A percentile compares a stretch with the other conserved stretches of the same genome.
Evolutionary conservation across 2,797 vertebrate species (phyloP).

Genomic region (Microtus californicus): DNA sequence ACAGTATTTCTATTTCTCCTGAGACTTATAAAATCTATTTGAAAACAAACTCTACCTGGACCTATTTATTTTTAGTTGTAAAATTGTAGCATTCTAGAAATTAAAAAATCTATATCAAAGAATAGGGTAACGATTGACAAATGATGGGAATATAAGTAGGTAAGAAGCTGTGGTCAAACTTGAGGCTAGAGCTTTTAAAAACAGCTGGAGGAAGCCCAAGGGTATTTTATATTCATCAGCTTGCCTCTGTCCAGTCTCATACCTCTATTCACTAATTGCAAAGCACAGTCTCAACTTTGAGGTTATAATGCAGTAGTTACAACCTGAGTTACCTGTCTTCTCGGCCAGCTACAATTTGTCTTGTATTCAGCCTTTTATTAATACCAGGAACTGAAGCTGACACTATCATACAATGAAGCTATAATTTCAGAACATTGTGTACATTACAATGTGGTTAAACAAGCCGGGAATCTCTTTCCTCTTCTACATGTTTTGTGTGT

Average conservation of each 20-base stretch:
- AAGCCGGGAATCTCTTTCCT: constrained; percentile 59
- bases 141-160: not conserved
- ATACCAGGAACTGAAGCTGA: constrained; percentile 41
- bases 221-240: constrained; percentile 19
- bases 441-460: constrained; percentile 66
- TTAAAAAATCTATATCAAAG: not conserved
- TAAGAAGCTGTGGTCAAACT: not conserved
- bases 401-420: constrained; percentile 54
- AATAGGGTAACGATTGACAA: not conserved
- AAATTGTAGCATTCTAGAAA: constrained; percentile 34
- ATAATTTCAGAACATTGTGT: constrained; percentile 51
- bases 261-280: constrained; percentile 54
- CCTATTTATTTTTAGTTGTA: not conserved
- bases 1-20: not conserved
- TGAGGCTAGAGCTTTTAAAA: not conserved
- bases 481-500: constrained; percentile 54
- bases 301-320: constrained; percentile 60
- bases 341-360: not conserved
- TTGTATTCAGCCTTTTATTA: constrained; percentile 73
- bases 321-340: constrained; percentile 41
- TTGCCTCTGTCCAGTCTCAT: constrained; percentile 47
- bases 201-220: not conserved
- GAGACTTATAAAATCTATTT: not conserved
- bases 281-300: constrained; percentile 68
- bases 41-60: not conserved